phyloP scores from a whole-genome alignment of 2,888 invertebrate genomes.

The Platypus cylindrus region DNA sequence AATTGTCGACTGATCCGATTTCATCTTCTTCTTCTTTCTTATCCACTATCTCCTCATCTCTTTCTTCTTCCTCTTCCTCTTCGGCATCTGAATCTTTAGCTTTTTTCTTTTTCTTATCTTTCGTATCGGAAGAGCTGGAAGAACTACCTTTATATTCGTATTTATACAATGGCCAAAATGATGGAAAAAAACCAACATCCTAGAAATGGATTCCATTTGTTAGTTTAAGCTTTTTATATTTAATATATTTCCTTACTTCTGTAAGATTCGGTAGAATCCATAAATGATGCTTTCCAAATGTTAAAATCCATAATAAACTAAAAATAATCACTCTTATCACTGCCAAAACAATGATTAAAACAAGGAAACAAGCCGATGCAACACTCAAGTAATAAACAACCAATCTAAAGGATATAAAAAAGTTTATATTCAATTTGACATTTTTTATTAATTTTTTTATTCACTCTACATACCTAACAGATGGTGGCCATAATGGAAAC shows the following conservation, averaged over 20 bases:
- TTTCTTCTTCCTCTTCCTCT: conserved; percentile 42
- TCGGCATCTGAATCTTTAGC: conserved; percentile 71
- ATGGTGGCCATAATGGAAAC: conserved; percentile 98
- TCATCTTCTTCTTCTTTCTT: conserved; percentile 6
- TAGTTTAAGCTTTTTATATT: not conserved
- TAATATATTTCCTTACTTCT: conserved; percentile 37
- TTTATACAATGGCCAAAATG: conserved; percentile 78
- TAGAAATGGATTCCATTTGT: not conserved
- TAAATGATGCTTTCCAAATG: conserved; percentile 82
- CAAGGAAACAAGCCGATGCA: conserved; percentile 88
- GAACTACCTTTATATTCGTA: conserved; percentile 15
- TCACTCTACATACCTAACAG: conserved; percentile 67
- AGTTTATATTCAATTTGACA: not conserved
- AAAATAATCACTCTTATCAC: conserved; percentile 84
- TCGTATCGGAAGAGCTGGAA: conserved; percentile 1
- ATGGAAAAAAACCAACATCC: conserved; percentile 97
- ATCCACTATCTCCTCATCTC: conserved; percentile 15
- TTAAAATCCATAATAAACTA: conserved; percentile 77
- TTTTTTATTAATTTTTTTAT: conserved; percentile 3
- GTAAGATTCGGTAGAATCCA: conserved; percentile 99
- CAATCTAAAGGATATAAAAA: conserved; percentile 40
- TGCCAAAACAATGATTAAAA: conserved; percentile 82
- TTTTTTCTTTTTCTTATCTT: conserved; percentile 53
- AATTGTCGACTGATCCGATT: conserved; percentile 2
- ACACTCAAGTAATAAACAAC: conserved; percentile 96